Base-by-base conservation (phyloP, 1,140 invertebrate genomes). In the Parasteatoda tepidariorum region DNA sequence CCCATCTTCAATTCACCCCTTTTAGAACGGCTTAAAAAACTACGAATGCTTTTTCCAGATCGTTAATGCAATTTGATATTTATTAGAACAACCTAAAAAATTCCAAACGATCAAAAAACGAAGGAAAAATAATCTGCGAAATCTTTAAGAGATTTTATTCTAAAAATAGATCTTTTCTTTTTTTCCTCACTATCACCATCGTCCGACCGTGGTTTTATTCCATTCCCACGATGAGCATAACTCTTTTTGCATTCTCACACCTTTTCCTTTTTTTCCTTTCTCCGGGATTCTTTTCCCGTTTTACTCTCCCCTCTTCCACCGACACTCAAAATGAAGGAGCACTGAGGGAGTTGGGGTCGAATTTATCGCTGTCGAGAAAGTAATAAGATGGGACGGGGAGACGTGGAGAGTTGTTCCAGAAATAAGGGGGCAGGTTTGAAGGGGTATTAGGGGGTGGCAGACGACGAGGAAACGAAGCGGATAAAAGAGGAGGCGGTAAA, bases 341-440 rank as follows among this genome's bases (percentile, higher is more conserved):
- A 48, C 41, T 18, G 13, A 28, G 68, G 68, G 68, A 71, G 68
- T 55, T 55, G n/a, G 68, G 55, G 68, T 71, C 41, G 68, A 71
- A 71, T 71, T 71, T 71, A 71, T 71, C 48, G 68, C 68, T 71
- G 68, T 71, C 68, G 41, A 2, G 68, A 48, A n/a, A 71, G 68
- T 71, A 71, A 71, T 71, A 71, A 71, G 68, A 71, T 71, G 41
- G 41, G 68, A 28, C 41, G 41, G 48, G 68, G 18, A 22, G 26
- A 1, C 7, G 15, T 13, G 57, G n/a, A 59, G 18, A 59, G 57
- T 9, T 59, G 68, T 55, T 48, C 9, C 9, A 48, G 18, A 48
- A 48, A 18, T 9, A 48, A 48, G 38, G 9, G 9, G 9, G 9
- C 38, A 18, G 9, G 1, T 13, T 9, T 48, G 38, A 48, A 18